A percentile compares a stretch with the other conserved stretches of the same genome.
These are phyloP conservation scores for Ophioninae sp. DNA, from an alignment of 2,888 invertebrate genomes.

Conservation along the genomic window DNA sequence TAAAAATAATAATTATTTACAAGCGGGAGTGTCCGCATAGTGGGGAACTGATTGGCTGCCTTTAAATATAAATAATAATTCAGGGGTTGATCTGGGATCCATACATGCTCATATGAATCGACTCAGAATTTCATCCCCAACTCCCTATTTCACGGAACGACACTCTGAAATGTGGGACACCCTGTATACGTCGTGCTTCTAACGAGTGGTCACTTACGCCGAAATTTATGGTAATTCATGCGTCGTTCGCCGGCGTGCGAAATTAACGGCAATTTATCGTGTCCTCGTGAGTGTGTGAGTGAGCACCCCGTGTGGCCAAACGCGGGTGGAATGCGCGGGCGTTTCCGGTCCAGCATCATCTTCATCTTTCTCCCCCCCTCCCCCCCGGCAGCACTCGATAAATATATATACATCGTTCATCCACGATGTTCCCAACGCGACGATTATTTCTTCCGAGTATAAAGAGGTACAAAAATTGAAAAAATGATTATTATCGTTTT, in stretches of 20 bases:
- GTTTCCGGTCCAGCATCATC: slow-evolving; percentile 65
- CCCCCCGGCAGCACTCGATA: not conserved
- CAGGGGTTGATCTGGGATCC: no score
- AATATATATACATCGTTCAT: not conserved
- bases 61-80: no score
- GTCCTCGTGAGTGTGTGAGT: slow-evolving; percentile 7
- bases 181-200: slow-evolving; percentile 64
- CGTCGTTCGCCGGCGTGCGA: slow-evolving; percentile 62
- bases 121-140: no score
- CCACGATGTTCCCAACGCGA: slow-evolving; percentile 7
- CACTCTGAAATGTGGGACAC: slow-evolving; percentile 35
- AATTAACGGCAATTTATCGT: slow-evolving; percentile 69
- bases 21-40: no score
- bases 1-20: no score
- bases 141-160: no score
- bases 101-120: no score
- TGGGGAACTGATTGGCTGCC: no score
- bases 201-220: slow-evolving; percentile 70
- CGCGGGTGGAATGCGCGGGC: slow-evolving; percentile 65
- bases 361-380: slow-evolving; percentile 20
- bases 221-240: slow-evolving; percentile 71
- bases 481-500: no score
- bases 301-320: slow-evolving; percentile 41
- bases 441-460: slow-evolving; percentile 20
- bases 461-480: not conserved